Evolutionary conservation across 2,888 invertebrate species (phyloP).

Genomic region (Ecdyonurus torrentis): DNA sequence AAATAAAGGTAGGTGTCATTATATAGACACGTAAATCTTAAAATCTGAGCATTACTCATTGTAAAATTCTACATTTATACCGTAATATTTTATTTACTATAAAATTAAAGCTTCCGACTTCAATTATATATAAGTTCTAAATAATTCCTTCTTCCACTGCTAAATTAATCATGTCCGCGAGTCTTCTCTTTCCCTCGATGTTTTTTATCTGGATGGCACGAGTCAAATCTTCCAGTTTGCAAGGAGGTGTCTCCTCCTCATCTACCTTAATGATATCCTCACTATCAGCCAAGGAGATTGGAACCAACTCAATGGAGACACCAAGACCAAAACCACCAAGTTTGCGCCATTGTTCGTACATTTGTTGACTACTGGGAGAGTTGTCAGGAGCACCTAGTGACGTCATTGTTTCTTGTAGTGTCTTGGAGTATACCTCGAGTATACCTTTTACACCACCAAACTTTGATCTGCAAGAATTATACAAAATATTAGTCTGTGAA

Average conservation of each 20-base stretch:
- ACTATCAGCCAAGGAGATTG: background rate
- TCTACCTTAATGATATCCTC: background rate
- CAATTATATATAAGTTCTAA: no score
- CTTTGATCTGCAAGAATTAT: background rate
- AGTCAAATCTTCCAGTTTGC: background rate
- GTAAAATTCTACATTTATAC: no score
- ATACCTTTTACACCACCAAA: background rate
- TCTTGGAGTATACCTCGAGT: background rate
- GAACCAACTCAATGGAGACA: background rate
- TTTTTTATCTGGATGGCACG: background rate
- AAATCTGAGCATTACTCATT: no score
- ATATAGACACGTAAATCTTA: no score
- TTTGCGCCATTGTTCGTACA: no score
- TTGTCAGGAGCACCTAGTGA: no score
- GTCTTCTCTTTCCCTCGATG: background rate
- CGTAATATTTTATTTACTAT: no score
- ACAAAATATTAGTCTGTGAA: no score
- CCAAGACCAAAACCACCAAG: background rate
- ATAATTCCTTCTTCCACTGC: background rate
- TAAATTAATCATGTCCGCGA: background rate
- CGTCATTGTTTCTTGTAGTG: no score
- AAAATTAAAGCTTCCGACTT: no score
- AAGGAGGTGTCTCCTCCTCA: background rate
- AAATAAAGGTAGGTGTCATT: no score
- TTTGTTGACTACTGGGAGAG: no score